phyloP scores from a whole-genome alignment of 1,140 invertebrate genomes.

The Venustaconcha ellipsiformis region DNA sequence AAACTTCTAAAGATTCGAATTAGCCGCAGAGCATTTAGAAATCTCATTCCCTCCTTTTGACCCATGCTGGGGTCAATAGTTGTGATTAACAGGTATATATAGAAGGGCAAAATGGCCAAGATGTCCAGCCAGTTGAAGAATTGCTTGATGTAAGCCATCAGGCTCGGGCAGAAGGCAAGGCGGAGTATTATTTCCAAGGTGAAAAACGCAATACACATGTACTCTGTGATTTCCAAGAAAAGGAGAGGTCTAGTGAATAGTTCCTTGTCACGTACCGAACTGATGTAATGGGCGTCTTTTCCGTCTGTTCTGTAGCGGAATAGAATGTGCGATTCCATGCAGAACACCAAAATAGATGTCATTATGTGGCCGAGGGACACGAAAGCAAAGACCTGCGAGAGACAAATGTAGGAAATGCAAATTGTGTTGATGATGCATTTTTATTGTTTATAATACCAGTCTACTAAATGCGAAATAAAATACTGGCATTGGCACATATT shows the following conservation, averaged over 20 bases:
- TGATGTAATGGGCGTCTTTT: constrained; percentile 17
- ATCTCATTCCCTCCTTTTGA: constrained; percentile 37
- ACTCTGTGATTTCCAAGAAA: constrained; percentile 49
- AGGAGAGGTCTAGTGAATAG: constrained; percentile 41
- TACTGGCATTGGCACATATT: no score
- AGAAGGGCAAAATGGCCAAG: constrained; percentile 69
- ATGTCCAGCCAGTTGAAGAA: constrained; percentile 70
- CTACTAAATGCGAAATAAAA: no score
- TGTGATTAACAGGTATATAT: constrained; percentile 37
- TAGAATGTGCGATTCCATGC: constrained; percentile 53
- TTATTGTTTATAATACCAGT: no score
- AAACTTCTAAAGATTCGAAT: constrained; percentile 66
- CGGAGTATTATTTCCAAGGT: constrained; percentile 67
- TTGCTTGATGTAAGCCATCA: constrained; percentile 61
- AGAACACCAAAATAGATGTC: constrained; percentile 56
- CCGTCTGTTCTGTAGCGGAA: constrained; percentile 39
- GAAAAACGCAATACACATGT: constrained; percentile 68
- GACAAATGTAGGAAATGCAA: no score
- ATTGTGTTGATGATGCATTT: no score
- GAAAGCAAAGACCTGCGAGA: constrained; percentile 91
- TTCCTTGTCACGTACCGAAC: constrained; percentile 41
- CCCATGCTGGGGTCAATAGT: constrained; percentile 24
- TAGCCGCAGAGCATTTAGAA: constrained; percentile 55
- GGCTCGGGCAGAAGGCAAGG: constrained; percentile 65
- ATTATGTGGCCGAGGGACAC: constrained; percentile 92